Percentiles rank a stretch among this genome's conserved stretches.
Conservation (phyloP, 2,888 invertebrate species). For the Xanthia icteritia region DNA sequence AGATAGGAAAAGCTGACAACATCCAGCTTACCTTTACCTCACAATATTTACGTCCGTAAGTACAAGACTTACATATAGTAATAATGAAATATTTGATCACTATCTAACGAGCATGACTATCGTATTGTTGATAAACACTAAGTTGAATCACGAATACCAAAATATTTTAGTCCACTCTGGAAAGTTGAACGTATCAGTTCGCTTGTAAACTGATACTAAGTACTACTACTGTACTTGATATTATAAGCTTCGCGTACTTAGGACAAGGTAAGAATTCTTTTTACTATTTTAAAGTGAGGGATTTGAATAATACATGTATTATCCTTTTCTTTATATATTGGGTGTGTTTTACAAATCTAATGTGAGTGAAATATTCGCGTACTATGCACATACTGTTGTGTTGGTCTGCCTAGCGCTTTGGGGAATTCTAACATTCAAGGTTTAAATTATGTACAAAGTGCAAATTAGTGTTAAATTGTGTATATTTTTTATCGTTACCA, state of each 20-base stretch:
- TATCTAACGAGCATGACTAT: conserved; percentile 5
- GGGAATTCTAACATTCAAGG: not conserved
- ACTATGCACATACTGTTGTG: not conserved
- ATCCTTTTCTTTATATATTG: too few relatives aligned
- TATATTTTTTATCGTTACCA: not conserved
- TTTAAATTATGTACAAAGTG: not conserved
- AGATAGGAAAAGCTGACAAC: too few relatives aligned
- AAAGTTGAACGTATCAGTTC: too few relatives aligned
- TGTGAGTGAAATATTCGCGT: not conserved
- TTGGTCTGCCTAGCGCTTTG: not conserved
- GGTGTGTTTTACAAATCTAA: not conserved
- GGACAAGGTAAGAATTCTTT: not conserved
- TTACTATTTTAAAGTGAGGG: not conserved
- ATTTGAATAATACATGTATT: too few relatives aligned
- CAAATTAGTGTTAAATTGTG: not conserved
- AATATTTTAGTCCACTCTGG: conserved; percentile 5
- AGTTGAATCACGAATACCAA: conserved; percentile 6
- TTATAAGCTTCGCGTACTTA: not conserved
- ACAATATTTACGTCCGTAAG: not conserved
- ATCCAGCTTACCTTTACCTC: not conserved
- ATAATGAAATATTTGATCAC: conserved; percentile 6
- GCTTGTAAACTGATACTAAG: too few relatives aligned
- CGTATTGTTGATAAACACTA: not conserved
- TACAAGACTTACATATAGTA: not conserved
- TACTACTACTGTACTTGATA: too few relatives aligned